Base-by-base conservation (phyloP, 2,113 vertebrate genomes). In the Gasterosteus nipponicus region DNA sequence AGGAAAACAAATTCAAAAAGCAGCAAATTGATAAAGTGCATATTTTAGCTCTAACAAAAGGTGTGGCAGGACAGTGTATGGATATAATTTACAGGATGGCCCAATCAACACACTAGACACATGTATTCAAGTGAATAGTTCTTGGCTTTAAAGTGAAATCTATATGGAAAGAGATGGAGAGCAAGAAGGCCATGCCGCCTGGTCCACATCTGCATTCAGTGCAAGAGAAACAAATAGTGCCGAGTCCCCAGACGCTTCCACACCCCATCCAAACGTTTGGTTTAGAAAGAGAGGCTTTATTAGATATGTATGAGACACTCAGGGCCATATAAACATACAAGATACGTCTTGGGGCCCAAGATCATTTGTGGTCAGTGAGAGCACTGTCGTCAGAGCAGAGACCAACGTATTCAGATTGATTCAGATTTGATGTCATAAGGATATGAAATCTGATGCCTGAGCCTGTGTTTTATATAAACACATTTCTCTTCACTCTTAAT, bases 1-100 rank as follows among this genome's bases (percentile, higher is more conserved):
- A 18, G 16, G 33, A 63, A 38, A 54, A 74, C 12, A 7, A 41
- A 64, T 11, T 11, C 0, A 10, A 44, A 60, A 69, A 72, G 38
- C 69, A 74, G 64, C n/a, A 74, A 42, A 49, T 11, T 2, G 11
- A 57, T 85, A 77, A 80, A 87, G 79, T 82, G 79, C 82, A 77
- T 14, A 33, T 69, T 2, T 67, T 75, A 26, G 26, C 56, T 58
- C 12, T 57, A 54, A 68, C 51, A 18, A 68, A 38, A 42, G 3
- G 18, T 68, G 8, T 68, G 62, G 75, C 71, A 78, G 64, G 56
- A 73, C 44, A 31, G 62, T 57, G 71, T 65, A 70, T 66, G 33
- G 64, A 60, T 77, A 68, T 9, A 1, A 51, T 33, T 44, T 29
- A 59, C 11, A 47, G 2, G 59, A 10, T n/a, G 31, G 16, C 31